Evolutionary conservation across 2,113 vertebrate genomes (phyloP).

Genomic region (Melospiza melodia): DNA sequence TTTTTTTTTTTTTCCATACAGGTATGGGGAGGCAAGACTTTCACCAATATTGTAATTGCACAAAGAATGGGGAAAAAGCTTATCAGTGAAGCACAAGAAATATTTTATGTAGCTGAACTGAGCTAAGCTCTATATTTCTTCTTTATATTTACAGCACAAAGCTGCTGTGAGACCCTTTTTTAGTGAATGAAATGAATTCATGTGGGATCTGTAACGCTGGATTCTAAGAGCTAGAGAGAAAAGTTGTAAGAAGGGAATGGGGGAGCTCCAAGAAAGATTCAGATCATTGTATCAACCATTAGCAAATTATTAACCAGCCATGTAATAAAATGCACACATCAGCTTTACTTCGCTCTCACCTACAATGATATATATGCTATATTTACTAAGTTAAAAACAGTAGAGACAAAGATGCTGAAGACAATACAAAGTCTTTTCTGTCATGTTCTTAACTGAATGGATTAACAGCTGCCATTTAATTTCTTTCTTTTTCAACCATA

Average conservation of each 20-base stretch:
- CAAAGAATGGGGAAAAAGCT: not conserved
- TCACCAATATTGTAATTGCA: not conserved
- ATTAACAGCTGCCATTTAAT: not conserved
- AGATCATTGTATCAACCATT: not conserved
- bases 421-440: not conserved
- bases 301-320: not conserved
- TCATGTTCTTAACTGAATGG: not conserved
- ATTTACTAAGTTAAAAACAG: not conserved
- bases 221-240: not conserved
- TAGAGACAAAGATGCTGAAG: not conserved
- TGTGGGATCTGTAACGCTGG: accelerated
- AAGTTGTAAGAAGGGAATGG: not conserved
- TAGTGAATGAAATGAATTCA: not conserved
- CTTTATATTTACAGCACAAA: not conserved
- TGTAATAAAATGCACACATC: not conserved
- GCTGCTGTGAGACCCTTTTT: not conserved
- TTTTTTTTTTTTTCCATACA: not conserved
- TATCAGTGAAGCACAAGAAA: not conserved
- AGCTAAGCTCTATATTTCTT: not conserved
- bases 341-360: not conserved
- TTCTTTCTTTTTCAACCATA: not conserved
- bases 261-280: not conserved
- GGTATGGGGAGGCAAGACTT: not conserved
- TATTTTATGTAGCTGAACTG: not conserved
- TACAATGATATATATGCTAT: not conserved